Conservation (phyloP, 1,140 invertebrate genomes). For the Caerostris extrusa region DNA sequence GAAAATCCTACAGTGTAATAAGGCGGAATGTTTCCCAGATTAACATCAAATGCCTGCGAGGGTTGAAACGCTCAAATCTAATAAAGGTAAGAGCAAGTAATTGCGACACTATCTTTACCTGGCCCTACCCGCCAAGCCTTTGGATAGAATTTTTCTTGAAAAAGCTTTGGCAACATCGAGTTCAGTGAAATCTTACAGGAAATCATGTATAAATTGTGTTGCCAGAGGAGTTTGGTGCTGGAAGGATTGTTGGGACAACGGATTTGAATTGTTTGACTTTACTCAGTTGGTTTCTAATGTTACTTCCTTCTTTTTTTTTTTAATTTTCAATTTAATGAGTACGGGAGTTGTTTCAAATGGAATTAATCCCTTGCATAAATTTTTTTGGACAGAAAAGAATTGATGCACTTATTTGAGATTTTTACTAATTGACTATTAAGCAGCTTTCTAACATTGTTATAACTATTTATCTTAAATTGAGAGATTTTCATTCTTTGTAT, state of each 20-base stretch:
- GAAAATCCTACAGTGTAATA: conserved; percentile 11
- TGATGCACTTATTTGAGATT: no score
- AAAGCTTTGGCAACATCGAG: neutral
- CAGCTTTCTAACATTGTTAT: no score
- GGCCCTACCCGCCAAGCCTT: neutral
- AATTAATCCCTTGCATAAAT: no score
- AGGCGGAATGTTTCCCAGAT: conserved; percentile 18
- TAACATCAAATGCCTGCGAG: conserved; percentile 35
- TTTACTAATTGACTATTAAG: no score
- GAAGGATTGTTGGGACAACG: neutral
- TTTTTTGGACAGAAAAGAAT: no score
- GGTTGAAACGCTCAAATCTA: neutral
- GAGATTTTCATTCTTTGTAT: no score
- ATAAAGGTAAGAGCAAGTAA: conserved; percentile 35
- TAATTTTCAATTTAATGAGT: no score
- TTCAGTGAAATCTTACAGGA: neutral
- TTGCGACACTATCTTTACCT: neutral
- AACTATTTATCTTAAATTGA: no score
- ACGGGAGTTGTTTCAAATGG: no score
- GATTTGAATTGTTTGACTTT: neutral
- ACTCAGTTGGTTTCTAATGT: neutral
- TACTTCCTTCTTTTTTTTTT: no score
- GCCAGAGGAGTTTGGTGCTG: neutral
- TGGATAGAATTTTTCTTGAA: neutral
- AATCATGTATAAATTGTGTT: neutral